Percentiles rank a stretch among this genome's conserved stretches.
These are phyloP conservation scores for Drosophila rellima DNA, from an alignment of 2,888 invertebrate genomes.

Conservation along the genomic window DNA sequence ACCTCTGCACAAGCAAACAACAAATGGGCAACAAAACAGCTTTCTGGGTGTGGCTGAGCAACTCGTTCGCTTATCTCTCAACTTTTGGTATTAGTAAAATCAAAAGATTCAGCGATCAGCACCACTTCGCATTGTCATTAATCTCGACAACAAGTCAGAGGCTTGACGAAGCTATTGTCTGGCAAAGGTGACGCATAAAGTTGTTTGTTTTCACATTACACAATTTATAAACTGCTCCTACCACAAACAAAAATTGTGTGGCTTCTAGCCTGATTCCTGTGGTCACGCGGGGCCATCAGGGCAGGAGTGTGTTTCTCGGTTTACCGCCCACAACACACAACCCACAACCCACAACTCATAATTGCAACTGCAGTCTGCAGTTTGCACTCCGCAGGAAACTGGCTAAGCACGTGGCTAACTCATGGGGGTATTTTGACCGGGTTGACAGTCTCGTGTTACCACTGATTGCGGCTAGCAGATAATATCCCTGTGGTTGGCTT, in stretches of 20 bases:
- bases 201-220: conserved; percentile 30
- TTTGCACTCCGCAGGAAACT: conserved; percentile 13
- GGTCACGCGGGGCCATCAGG: conserved; percentile 7
- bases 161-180: conserved; percentile 51
- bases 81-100: conserved; percentile 20
- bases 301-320: neutral
- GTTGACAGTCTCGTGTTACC: conserved; percentile 59
- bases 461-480: conserved; percentile 62
- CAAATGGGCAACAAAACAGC: conserved; percentile 25
- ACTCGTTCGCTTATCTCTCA: conserved; percentile 33
- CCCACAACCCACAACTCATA: conserved; percentile 34
- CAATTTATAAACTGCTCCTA: conserved; percentile 27
- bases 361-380: conserved; percentile 47
- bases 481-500: conserved; percentile 66
- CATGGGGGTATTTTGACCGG: conserved; percentile 17
- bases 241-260: conserved; percentile 64
- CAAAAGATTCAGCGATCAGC: conserved; percentile 41
- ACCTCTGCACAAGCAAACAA: conserved; percentile 25
- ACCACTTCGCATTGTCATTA: conserved; percentile 62
- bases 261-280: conserved; percentile 59
- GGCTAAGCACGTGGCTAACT: conserved; percentile 34
- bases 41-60: conserved; percentile 56
- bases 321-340: conserved; percentile 25
- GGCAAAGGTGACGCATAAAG: conserved; percentile 54
- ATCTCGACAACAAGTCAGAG: conserved; percentile 47